These are phyloP conservation scores for Linepithema humile DNA, from an alignment of 1,140 invertebrate genomes.

Conservation along the genomic window DNA sequence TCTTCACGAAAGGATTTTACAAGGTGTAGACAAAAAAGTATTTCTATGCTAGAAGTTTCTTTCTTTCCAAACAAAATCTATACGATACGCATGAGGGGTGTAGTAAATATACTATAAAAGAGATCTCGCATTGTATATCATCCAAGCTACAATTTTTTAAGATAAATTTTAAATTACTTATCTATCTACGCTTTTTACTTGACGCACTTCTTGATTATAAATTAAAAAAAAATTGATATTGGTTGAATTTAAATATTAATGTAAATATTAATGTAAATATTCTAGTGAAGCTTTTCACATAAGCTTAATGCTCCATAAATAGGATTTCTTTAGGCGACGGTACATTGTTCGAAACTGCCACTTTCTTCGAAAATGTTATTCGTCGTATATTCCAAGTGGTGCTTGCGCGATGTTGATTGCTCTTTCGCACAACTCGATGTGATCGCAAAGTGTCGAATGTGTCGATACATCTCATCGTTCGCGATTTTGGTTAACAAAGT, in stretches of 20 bases:
- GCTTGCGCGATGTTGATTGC: slow-evolving; percentile 26
- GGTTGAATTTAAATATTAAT: background rate
- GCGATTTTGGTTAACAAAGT: background rate
- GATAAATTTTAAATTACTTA: background rate
- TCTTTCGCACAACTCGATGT: slow-evolving; percentile 13
- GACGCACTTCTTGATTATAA: background rate
- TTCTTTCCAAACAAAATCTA: slow-evolving; percentile 1
- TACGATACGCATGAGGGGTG: background rate
- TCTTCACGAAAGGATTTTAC: slow-evolving; percentile 57
- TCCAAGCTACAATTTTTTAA: background rate
- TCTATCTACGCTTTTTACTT: too few relatives aligned
- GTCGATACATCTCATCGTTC: slow-evolving; percentile 11
- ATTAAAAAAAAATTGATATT: background rate
- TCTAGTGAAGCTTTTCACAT: background rate
- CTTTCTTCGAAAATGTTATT: slow-evolving; percentile 31
- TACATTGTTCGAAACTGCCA: slow-evolving; percentile 7
- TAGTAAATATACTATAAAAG: background rate
- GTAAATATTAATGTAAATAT: background rate
- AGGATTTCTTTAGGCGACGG: background rate
- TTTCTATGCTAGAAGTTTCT: slow-evolving; percentile 31
- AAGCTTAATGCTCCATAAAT: slow-evolving; percentile 16
- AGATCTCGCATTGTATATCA: background rate
- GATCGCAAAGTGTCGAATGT: background rate
- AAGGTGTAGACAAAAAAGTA: slow-evolving; percentile 21
- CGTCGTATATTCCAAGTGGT: slow-evolving; percentile 27